These are phyloP conservation scores for Enteromius paludinosus DNA, from an alignment of 2,797 vertebrate species.

Conservation along the genomic window DNA sequence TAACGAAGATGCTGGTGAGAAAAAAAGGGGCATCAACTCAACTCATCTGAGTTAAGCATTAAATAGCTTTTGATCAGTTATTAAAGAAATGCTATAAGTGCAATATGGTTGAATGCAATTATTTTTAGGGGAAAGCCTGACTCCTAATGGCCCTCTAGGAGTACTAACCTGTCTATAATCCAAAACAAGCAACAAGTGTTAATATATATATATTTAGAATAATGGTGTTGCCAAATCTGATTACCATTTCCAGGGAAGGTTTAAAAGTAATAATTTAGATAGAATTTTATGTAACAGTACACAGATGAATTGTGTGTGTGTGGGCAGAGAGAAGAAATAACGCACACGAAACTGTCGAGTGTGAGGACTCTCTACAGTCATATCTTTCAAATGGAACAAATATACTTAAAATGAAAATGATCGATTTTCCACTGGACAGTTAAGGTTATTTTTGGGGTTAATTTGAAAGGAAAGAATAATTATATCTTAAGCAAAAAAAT, in stretches of 20 bases:
- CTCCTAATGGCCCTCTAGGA: conserved; percentile 28
- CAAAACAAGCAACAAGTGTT: neutral
- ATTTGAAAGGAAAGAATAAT: conserved; percentile 6
- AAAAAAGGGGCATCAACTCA: too few species aligned
- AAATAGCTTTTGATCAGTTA: neutral
- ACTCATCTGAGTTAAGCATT: neutral
- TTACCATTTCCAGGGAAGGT: neutral
- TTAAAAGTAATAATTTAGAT: neutral
- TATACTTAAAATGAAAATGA: conserved; percentile 39
- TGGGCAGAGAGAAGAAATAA: conserved; percentile 53
- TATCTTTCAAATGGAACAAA: conserved; percentile 55
- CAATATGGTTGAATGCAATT: neutral
- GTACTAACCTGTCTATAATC: conserved; percentile 19
- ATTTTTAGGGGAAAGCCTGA: conserved; percentile 34
- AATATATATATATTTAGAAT: neutral
- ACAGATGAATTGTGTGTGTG: conserved; percentile 41
- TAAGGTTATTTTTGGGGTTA: conserved; percentile 37
- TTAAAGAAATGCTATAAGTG: neutral
- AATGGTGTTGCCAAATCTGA: neutral
- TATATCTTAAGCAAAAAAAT: neutral
- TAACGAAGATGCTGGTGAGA: too few species aligned
- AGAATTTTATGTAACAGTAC: neutral
- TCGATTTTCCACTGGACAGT: conserved; percentile 50
- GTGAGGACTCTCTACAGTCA: conserved; percentile 44
- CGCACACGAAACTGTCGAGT: conserved; percentile 45